Conservation (phyloP, 2,113 vertebrate genomes). For the Pogonocichla stellata region DNA sequence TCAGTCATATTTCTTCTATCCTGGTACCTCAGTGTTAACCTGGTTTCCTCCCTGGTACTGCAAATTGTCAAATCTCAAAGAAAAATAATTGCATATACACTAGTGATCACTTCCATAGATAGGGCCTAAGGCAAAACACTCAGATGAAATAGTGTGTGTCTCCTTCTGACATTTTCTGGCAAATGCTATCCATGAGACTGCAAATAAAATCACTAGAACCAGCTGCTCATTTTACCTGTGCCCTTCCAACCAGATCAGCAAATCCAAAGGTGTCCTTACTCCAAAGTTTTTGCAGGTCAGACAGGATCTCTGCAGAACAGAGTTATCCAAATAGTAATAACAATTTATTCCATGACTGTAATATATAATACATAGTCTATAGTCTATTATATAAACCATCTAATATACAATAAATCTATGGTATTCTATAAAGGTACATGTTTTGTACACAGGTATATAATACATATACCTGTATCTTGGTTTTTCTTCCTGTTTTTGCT, state of each 20-base stretch:
- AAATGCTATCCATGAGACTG: conserved; percentile 27
- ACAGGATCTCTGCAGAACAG: background rate
- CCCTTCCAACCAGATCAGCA: background rate
- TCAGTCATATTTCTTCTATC: background rate
- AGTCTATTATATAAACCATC: background rate
- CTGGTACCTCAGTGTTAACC: background rate
- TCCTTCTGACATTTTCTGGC: conserved; percentile 41
- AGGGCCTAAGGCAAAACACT: conserved; percentile 34
- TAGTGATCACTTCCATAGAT: conserved; percentile 36
- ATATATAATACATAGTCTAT: background rate
- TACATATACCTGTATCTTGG: background rate
- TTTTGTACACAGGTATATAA: background rate
- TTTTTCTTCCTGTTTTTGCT: background rate
- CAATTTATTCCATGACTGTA: background rate
- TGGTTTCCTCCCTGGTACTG: background rate
- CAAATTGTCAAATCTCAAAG: conserved; percentile 32
- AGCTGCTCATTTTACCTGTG: conserved; percentile 30
- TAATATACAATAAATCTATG: background rate
- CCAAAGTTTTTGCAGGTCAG: background rate
- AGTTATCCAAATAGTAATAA: background rate
- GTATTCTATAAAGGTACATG: background rate
- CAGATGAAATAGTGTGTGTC: conserved; percentile 11
- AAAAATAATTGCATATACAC: conserved; percentile 44
- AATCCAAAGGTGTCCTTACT: background rate
- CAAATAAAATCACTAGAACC: conserved; percentile 34